phyloP scores from a whole-genome alignment of 2,113 vertebrate genomes.

The Lasiurus borealis region DNA sequence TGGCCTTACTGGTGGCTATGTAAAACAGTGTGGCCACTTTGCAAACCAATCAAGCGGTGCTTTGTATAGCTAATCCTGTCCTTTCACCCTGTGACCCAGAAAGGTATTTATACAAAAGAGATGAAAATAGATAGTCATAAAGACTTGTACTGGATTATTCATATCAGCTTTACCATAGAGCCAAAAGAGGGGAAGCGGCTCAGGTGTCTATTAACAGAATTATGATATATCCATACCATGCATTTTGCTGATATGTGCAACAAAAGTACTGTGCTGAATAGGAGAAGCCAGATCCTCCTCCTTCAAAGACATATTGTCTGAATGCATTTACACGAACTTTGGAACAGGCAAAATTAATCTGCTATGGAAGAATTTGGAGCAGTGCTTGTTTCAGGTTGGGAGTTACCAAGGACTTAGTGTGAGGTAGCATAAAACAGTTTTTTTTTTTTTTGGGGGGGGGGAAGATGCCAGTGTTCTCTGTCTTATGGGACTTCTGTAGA shows the following conservation, averaged over 20 bases:
- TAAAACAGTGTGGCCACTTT: not conserved
- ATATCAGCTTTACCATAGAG: not conserved
- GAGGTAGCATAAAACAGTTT: not conserved
- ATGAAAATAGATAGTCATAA: not conserved
- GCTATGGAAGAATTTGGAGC: not conserved
- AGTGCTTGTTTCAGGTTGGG: not conserved
- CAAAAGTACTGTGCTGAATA: not conserved
- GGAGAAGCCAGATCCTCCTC: not conserved
- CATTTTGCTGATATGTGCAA: accelerated
- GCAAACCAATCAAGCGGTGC: not conserved
- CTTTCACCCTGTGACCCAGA: not conserved
- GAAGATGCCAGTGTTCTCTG: not conserved
- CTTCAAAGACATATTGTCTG: not conserved
- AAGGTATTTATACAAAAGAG: not conserved
- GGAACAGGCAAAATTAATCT: not conserved
- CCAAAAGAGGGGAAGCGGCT: not conserved
- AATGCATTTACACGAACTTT: not conserved
- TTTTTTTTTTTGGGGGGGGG: too few species aligned
- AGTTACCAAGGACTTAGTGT: not conserved
- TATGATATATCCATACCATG: accelerated
- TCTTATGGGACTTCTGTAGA: not conserved
- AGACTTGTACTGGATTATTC: not conserved
- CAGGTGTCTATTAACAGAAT: not conserved
- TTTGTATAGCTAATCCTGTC: not conserved
- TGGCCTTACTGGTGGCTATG: not conserved